phyloP scores from a whole-genome alignment of 2,113 vertebrate genomes.

The Podilymbus podiceps region DNA sequence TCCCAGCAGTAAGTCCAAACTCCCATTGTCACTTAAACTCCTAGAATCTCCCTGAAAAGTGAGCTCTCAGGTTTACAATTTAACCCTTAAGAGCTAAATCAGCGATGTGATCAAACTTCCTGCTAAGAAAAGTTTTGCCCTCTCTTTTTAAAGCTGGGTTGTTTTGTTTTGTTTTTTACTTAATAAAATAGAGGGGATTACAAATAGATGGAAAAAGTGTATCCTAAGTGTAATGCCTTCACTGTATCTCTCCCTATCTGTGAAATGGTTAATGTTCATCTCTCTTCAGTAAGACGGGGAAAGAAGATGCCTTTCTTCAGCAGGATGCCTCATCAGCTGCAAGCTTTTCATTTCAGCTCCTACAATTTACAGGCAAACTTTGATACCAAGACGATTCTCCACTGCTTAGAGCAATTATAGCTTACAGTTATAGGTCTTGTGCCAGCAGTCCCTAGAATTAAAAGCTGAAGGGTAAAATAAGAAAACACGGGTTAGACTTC shows the following conservation, averaged over 20 bases:
- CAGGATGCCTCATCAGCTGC: not conserved
- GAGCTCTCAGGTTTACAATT: not conserved
- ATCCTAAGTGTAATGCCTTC: not conserved
- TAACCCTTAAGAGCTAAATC: not conserved
- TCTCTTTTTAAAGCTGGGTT: not conserved
- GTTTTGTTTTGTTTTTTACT: not conserved
- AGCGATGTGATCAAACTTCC: not conserved
- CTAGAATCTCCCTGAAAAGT: conserved; percentile 6
- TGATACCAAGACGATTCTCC: not conserved
- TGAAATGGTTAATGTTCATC: not conserved
- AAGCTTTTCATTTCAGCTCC: not conserved
- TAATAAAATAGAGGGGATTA: not conserved
- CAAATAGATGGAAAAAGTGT: not conserved
- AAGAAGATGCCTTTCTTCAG: not conserved
- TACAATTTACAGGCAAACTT: not conserved
- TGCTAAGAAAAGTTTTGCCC: not conserved
- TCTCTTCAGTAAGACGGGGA: not conserved
- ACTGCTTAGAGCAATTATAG: not conserved
- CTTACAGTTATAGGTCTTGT: not conserved
- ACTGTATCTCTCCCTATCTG: not conserved
- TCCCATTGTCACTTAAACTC: conserved; percentile 27
- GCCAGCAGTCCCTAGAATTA: not conserved
- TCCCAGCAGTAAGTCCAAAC: conserved; percentile 15
- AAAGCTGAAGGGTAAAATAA: not conserved
- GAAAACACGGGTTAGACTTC: not conserved